These are phyloP conservation scores for Operophtera brumata DNA, from an alignment of 2,888 invertebrate species.

Conservation along the genomic window DNA sequence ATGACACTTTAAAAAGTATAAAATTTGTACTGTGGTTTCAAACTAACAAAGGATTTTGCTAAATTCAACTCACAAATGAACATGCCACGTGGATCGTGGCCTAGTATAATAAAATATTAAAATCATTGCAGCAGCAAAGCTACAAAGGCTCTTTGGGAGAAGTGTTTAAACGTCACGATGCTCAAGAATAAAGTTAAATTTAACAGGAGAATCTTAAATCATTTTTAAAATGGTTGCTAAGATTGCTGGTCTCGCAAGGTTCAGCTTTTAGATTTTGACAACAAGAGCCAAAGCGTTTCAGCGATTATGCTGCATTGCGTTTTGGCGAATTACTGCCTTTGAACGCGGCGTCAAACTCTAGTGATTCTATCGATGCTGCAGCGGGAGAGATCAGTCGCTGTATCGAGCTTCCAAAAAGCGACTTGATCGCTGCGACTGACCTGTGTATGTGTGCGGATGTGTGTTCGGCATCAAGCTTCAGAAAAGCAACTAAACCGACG, in stretches of 20 bases:
- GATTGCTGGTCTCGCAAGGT: neutral
- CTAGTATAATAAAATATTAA: constrained; percentile 12
- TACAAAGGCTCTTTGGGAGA: constrained; percentile 8
- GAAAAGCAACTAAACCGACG: too few species aligned
- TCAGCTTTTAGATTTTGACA: neutral
- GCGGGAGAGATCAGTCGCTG: too few species aligned
- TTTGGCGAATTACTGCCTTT: too few species aligned
- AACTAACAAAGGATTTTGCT: constrained; percentile 8
- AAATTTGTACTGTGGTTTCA: neutral
- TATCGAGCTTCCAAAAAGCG: too few species aligned
- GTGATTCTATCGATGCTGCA: too few species aligned
- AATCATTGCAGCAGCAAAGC: constrained; percentile 6
- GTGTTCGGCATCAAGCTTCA: too few species aligned
- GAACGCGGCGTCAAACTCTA: too few species aligned
- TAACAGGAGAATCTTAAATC: neutral
- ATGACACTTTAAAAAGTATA: neutral
- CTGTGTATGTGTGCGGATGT: too few species aligned
- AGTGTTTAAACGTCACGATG: neutral
- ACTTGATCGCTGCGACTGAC: too few species aligned
- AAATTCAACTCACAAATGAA: neutral
- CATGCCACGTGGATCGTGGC: neutral
- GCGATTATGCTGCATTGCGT: too few species aligned
- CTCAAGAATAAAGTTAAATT: constrained; percentile 6
- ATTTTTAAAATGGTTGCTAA: neutral
- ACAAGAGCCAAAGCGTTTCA: too few species aligned